These are phyloP conservation scores for Orthonyx spaldingii DNA, from an alignment of 2,113 vertebrate genomes.

Conservation along the genomic window DNA sequence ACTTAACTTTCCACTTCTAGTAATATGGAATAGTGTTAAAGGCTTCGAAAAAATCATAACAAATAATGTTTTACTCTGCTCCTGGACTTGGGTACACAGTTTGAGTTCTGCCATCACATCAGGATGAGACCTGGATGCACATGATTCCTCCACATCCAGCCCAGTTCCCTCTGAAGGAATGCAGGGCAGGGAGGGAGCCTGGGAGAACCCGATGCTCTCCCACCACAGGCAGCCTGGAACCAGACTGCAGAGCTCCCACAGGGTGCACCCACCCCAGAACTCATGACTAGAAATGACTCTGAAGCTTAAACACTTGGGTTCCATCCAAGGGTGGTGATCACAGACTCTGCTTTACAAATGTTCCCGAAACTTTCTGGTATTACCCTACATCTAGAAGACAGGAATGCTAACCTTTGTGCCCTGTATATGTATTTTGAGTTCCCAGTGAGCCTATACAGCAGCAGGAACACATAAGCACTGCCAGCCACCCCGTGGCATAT, in stretches of 20 bases:
- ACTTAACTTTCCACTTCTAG: neutral
- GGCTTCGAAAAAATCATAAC: neutral
- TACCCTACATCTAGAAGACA: neutral
- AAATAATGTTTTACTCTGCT: neutral
- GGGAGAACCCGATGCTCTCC: neutral
- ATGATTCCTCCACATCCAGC: neutral
- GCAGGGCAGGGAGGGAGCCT: neutral
- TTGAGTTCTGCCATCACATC: neutral
- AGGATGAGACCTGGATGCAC: rapidly evolving
- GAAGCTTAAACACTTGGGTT: neutral
- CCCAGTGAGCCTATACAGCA: slow-evolving; percentile 85
- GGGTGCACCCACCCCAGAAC: neutral
- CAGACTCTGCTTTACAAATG: neutral
- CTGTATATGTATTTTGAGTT: slow-evolving; percentile 89
- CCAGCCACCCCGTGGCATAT: slow-evolving; percentile 88
- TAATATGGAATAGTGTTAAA: neutral
- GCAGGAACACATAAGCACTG: slow-evolving; percentile 86
- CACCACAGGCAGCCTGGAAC: neutral
- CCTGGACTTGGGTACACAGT: neutral
- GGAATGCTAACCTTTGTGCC: slow-evolving; percentile 80
- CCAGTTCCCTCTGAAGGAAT: neutral
- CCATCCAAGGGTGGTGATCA: rapidly evolving
- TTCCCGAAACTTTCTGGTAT: neutral
- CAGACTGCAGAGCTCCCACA: neutral
- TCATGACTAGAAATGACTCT: neutral